Conservation (phyloP, 2,888 invertebrate genomes). For the Lottia scabra region DNA sequence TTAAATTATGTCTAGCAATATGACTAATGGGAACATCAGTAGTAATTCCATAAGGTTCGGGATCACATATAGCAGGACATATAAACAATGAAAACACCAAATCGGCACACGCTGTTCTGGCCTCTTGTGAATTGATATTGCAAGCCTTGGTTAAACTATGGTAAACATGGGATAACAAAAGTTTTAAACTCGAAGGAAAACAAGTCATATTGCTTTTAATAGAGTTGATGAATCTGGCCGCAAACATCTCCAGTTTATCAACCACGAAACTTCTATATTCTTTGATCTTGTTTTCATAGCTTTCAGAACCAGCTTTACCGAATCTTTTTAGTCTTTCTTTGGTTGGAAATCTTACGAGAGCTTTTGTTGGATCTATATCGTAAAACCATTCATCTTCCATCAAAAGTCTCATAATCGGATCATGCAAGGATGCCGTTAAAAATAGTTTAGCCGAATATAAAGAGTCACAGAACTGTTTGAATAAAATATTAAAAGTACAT, state of each 20-base stretch:
- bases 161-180: slow-evolving; percentile 90
- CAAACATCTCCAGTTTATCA: slow-evolving; percentile 82
- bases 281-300: slow-evolving; percentile 80
- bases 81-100: slow-evolving; percentile 93
- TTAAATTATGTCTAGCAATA: slow-evolving; percentile 85
- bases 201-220: slow-evolving; percentile 87
- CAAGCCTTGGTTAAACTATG: slow-evolving; percentile 69
- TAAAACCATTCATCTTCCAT: slow-evolving; percentile 92
- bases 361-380: slow-evolving; percentile 90
- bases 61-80: slow-evolving; percentile 96
- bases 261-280: slow-evolving; percentile 82
- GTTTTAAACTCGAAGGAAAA: slow-evolving; percentile 88
- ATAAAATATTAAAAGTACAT: slow-evolving; percentile 89
- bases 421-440: slow-evolving; percentile 90
- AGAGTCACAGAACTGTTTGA: slow-evolving; percentile 88
- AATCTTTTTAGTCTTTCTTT: slow-evolving; percentile 78
- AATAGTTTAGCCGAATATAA: slow-evolving; percentile 92
- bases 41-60: slow-evolving; percentile 90
- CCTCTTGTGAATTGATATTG: slow-evolving; percentile 65
- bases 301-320: slow-evolving; percentile 80
- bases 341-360: slow-evolving; percentile 76
- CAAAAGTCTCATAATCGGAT: slow-evolving; percentile 88
- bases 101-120: slow-evolving; percentile 85
- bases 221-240: slow-evolving; percentile 84
- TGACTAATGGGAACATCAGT: slow-evolving; percentile 92